These are phyloP conservation scores for Goniozus legneri DNA, from an alignment of 1,140 invertebrate species.

Conservation along the genomic window DNA sequence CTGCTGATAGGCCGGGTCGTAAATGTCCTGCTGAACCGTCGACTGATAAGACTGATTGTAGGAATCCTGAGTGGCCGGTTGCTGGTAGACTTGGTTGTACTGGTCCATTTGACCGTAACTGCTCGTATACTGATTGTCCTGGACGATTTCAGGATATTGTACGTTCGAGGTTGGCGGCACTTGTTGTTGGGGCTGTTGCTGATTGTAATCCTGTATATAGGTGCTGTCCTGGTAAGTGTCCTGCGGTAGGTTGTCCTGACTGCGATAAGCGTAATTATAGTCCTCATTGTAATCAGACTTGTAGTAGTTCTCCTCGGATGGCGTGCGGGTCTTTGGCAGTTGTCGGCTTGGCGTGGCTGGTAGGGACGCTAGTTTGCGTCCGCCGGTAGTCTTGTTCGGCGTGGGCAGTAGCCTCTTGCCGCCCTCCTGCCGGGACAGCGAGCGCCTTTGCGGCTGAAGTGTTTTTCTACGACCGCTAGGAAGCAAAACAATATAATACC, in stretches of 20 bases:
- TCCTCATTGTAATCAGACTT: constrained; percentile 64
- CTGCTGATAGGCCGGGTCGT: constrained; percentile 8
- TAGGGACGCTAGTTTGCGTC: constrained; percentile 48
- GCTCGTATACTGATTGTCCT: constrained; percentile 37
- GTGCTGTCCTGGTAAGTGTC: constrained; percentile 40
- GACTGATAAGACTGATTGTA: constrained; percentile 28
- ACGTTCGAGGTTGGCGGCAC: constrained; percentile 8
- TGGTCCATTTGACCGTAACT: constrained; percentile 32
- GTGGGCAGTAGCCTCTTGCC: constrained; percentile 50
- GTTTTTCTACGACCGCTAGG: constrained; percentile 34
- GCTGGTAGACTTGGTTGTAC: constrained; percentile 31
- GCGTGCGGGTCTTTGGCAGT: constrained; percentile 53
- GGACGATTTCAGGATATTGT: constrained; percentile 14
- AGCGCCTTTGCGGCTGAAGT: constrained; percentile 38
- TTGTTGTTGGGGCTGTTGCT: not conserved
- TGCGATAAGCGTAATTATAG: constrained; percentile 68
- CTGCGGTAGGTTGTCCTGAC: constrained; percentile 60
- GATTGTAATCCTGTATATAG: constrained; percentile 28
- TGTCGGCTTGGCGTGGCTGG: constrained; percentile 57
- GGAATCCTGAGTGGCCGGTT: constrained; percentile 21
- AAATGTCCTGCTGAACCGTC: not conserved
- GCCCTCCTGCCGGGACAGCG: constrained; percentile 38
- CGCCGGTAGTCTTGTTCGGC: constrained; percentile 49
- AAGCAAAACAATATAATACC: constrained; percentile 7
- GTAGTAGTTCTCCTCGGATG: constrained; percentile 52